A percentile compares a stretch with the other conserved stretches of the same genome.
Conservation (phyloP, 2,888 invertebrate genomes). For the Drosophila atripex region DNA sequence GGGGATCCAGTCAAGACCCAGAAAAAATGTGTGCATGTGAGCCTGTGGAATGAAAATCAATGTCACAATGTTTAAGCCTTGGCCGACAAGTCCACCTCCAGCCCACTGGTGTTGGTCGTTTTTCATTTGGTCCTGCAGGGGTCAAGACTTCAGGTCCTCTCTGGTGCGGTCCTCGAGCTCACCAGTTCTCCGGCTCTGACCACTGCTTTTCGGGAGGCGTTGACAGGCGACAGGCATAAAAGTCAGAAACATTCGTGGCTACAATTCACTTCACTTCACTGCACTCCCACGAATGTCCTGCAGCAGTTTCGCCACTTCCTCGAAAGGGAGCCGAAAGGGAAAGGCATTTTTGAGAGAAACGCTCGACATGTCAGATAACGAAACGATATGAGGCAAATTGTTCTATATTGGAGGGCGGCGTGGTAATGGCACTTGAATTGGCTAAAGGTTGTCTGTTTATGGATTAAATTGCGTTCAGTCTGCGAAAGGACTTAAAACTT, state of each 20-base stretch:
- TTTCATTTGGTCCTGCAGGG: constrained; percentile 5
- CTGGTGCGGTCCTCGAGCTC: neutral
- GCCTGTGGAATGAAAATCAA: constrained; percentile 65
- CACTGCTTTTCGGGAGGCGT: constrained; percentile 11
- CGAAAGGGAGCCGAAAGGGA: neutral
- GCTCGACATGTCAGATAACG: neutral
- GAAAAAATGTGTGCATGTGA: constrained; percentile 41
- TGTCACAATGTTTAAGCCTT: constrained; percentile 51
- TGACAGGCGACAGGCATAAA: constrained; percentile 44
- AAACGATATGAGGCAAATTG: neutral
- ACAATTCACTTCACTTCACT: constrained; percentile 9
- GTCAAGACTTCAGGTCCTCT: constrained; percentile 15
- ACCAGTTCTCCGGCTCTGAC: neutral
- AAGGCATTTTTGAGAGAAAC: neutral
- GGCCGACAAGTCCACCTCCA: constrained; percentile 48
- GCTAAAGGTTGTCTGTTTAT: neutral
- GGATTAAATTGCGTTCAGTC: too few species aligned
- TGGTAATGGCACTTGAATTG: neutral
- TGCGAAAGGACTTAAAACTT: neutral
- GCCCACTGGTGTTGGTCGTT: neutral
- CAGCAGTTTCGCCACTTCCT: neutral
- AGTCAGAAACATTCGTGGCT: constrained; percentile 39
- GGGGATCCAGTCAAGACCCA: constrained; percentile 18
- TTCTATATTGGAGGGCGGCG: too few species aligned
- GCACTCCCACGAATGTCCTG: constrained; percentile 2